Percentiles rank a stretch among this genome's conserved stretches.
Evolutionary conservation across 2,797 vertebrate species (phyloP).

Genomic region (Sebastes glaucus): DNA sequence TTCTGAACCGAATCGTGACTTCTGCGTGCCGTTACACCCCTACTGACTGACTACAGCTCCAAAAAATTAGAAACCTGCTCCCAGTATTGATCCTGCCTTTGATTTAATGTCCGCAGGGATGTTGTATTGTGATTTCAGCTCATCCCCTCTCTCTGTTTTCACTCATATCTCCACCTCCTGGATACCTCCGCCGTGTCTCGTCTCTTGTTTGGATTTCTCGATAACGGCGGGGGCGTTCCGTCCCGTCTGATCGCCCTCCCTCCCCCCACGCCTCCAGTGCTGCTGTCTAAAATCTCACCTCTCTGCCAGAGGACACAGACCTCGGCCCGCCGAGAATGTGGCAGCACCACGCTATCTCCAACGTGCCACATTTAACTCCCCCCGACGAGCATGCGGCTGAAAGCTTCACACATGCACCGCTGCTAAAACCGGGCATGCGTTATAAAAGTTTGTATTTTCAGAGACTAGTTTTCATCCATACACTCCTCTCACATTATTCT

Average conservation of each 20-base stretch:
- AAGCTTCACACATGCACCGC: constrained; percentile 13
- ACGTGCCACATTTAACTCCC: constrained; percentile 44
- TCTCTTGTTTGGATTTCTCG: not conserved
- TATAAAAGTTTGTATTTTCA: constrained; percentile 4
- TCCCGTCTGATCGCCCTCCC: not conserved
- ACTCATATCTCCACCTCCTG: not conserved
- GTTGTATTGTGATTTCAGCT: not conserved
- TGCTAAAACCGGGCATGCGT: not conserved
- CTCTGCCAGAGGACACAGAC: constrained; percentile 75
- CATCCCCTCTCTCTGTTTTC: not conserved
- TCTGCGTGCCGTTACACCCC: too few species aligned
- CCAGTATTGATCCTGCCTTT: not conserved
- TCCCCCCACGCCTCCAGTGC: constrained; percentile 61
- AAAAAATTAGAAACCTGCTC: too few species aligned
- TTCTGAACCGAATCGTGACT: too few species aligned
- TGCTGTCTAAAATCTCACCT: constrained; percentile 81
- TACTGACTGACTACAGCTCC: too few species aligned
- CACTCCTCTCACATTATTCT: not conserved
- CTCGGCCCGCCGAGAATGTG: constrained; percentile 78
- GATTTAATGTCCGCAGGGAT: not conserved
- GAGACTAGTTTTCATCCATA: not conserved
- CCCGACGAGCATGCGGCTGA: not conserved
- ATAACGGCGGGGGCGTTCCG: not conserved
- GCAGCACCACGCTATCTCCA: constrained; percentile 72
- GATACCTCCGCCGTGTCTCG: constrained; percentile 7